Evolutionary conservation across 2,113 vertebrate genomes (phyloP), one percentile per base, ranked within the genome.

Genomic region (Hyaena hyaena): DNA sequence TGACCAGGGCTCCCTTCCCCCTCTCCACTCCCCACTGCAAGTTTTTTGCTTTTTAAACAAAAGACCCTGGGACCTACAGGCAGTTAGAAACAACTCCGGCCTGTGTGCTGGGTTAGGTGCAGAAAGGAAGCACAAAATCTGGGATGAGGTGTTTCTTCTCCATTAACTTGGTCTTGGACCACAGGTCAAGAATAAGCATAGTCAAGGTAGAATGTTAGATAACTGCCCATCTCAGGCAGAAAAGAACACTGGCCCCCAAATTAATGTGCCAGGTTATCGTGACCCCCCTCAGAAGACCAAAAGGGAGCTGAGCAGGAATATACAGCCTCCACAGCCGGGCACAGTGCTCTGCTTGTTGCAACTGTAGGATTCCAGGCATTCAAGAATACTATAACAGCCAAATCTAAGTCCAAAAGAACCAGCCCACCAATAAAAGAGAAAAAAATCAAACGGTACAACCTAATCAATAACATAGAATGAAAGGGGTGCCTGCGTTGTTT

Each of bases 351-450:
- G 43, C 23, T 35, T 24, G 21, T 31, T 88, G 31, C 6, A 86
- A 35, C 33, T 26, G 55, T 19, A 96, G n/a, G 65, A 55, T 39
- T 79, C 68, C 21, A 84, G 80, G 17, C 45, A 74, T 43, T 95
- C n/a, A 80, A 7, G 8, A 88, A 88, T n/a, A 88, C 5, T n/a
- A 4, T 53, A 69, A 88, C 77, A 74, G 81, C 33, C 50, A 92
- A 87, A 50, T 95, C 86, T 74, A 68, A 48, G 35, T 45, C 48
- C 23, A 79, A 79, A 88, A 93, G 45, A 95, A 90, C 53, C 10
- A 73, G 3, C 12, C 17, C 43, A 65, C 43, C 61, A 88, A 39
- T 19, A 35, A 82, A 0, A 69, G 2, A 63, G 48, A 26, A 24
- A 45, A 45, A 81, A 77, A 73, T 50, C 33, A 35, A 17, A 39